Conservation (phyloP, 2,888 invertebrate species). For the Andrena dorsata region DNA sequence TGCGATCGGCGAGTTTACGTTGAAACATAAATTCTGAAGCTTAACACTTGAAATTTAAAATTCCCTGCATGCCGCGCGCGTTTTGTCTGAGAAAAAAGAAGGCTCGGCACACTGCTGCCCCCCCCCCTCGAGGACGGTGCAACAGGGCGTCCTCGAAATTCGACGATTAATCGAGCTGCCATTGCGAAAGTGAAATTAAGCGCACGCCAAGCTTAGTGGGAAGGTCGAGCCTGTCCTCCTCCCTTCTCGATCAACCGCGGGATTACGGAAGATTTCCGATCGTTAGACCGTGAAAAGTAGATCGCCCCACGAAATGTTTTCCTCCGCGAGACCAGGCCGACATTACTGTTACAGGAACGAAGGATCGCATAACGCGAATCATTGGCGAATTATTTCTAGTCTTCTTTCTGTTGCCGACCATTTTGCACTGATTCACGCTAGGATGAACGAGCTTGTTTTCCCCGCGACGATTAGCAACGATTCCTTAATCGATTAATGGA, state of each 20-base stretch:
- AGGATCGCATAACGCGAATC: neutral
- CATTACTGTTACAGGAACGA: neutral
- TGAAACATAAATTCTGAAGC: too few relatives aligned
- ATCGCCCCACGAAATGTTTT: conserved; percentile 48
- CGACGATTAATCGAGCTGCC: conserved; percentile 65
- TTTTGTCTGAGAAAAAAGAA: too few relatives aligned
- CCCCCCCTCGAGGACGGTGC: conserved; percentile 38
- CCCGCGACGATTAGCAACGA: conserved; percentile 3
- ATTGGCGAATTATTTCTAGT: conserved; percentile 1
- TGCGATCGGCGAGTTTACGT: too few relatives aligned
- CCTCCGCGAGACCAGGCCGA: neutral
- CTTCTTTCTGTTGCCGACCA: neutral
- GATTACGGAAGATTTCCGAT: conserved; percentile 64
- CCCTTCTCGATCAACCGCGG: conserved; percentile 51
- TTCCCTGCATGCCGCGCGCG: too few relatives aligned
- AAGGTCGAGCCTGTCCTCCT: conserved; percentile 64
- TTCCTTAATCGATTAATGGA: conserved; percentile 40
- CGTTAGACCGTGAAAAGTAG: conserved; percentile 66
- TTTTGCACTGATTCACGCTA: neutral
- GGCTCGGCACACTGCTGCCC: neutral
- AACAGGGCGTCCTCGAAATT: conserved; percentile 69
- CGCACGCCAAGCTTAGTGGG: conserved; percentile 53
- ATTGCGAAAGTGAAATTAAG: conserved; percentile 76
- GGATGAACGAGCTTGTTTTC: conserved; percentile 11
- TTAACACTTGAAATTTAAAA: too few relatives aligned